A percentile compares a stretch with the other conserved stretches of the same genome.
Evolutionary conservation across 2,113 vertebrate genomes (phyloP).

Genomic region (Stercorarius parasiticus): DNA sequence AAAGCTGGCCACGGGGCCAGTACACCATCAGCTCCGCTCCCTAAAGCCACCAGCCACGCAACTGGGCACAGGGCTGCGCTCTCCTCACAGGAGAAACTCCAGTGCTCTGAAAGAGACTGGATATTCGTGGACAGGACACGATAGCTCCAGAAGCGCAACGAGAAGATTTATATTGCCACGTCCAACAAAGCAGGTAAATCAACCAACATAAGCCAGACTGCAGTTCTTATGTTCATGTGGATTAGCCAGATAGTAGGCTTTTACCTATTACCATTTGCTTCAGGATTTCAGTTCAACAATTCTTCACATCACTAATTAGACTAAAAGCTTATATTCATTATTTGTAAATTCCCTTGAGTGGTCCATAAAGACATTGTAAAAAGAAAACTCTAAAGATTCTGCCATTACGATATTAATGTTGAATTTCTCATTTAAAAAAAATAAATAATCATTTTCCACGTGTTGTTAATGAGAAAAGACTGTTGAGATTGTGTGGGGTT

Average conservation of each 20-base stretch:
- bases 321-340: slow-evolving; percentile 29
- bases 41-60: fast-evolving
- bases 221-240: neutral
- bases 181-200: neutral
- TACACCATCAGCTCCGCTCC: fast-evolving
- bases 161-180: neutral
- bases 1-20: fast-evolving
- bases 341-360: neutral
- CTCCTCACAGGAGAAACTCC: too few species aligned
- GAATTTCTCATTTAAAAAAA: neutral
- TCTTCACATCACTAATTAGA: slow-evolving; percentile 16
- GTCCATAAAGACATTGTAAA: neutral
- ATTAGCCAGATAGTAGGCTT: fast-evolving
- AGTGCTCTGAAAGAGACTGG: fast-evolving
- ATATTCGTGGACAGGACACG: fast-evolving
- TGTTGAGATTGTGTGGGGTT: neutral
- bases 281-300: neutral
- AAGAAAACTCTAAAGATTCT: slow-evolving; percentile 12
- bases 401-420: neutral
- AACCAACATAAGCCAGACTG: neutral
- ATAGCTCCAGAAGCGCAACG: neutral
- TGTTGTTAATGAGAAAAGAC: neutral
- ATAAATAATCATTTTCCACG: neutral
- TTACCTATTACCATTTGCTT: neutral
- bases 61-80: fast-evolving